Conservation (phyloP, 2,113 vertebrate genomes). For the Heliornis fulica region DNA sequence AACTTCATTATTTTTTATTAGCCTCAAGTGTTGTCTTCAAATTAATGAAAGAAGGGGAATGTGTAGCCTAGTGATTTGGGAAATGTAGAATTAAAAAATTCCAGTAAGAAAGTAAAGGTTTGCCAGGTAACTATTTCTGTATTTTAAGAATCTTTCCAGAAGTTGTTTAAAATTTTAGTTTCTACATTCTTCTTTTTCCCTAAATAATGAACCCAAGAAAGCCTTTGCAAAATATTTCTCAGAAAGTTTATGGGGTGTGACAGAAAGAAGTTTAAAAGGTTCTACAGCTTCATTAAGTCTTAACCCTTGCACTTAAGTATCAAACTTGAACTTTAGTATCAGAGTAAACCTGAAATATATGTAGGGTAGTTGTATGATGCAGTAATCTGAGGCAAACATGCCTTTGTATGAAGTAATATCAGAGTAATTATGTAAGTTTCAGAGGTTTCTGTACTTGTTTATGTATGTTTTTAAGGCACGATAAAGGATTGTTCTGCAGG, state of each 20-base stretch:
- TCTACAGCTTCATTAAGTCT: background rate
- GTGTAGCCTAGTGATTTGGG: background rate
- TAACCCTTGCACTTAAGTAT: background rate
- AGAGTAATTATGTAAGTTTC: background rate
- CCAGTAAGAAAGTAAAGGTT: background rate
- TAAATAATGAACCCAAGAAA: background rate
- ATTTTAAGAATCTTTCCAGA: background rate
- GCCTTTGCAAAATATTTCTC: background rate
- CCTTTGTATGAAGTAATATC: background rate
- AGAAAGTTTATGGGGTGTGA: background rate
- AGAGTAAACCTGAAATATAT: background rate
- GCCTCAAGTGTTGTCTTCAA: background rate
- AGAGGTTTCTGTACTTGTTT: background rate
- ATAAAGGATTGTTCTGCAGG: background rate
- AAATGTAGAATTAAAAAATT: background rate
- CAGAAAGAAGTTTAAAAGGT: background rate
- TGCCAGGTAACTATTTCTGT: background rate
- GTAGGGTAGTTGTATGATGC: background rate
- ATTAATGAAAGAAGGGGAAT: background rate
- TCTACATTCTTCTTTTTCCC: background rate
- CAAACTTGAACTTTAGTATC: background rate
- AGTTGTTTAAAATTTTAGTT: background rate
- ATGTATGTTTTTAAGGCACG: background rate
- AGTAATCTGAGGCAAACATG: background rate
- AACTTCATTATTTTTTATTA: background rate